A percentile compares a stretch with the other conserved stretches of the same genome.
phyloP scores from a whole-genome alignment of 2,797 vertebrate genomes.

The Synanceia verrucosa region DNA sequence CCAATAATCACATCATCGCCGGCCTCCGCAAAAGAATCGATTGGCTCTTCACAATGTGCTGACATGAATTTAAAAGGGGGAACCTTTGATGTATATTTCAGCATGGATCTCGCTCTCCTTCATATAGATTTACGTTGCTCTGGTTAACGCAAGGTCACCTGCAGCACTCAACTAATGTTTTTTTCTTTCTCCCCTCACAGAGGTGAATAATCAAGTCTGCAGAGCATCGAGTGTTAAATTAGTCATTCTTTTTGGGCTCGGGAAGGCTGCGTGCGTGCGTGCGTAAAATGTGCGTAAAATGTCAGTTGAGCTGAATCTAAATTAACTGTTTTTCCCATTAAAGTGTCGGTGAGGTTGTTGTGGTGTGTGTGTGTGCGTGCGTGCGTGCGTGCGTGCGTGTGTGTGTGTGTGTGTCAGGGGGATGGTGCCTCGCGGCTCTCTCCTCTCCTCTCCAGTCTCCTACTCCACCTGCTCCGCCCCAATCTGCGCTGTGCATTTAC shows the following conservation, averaged over 20 bases:
- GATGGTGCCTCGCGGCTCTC: conserved; percentile 42
- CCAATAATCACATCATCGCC: conserved; percentile 81
- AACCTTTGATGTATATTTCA: conserved; percentile 78
- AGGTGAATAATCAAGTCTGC: conserved; percentile 55
- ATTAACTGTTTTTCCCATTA: conserved; percentile 43
- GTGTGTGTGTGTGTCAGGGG: conserved; percentile 5
- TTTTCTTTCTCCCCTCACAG: conserved; percentile 13
- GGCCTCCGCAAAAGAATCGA: conserved; percentile 73
- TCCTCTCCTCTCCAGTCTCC: conserved; percentile 16
- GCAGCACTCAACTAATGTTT: conserved; percentile 49
- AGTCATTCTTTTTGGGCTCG: conserved; percentile 41
- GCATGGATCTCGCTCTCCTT: conserved; percentile 55
- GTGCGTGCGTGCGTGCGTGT: neutral
- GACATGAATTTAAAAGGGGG: conserved; percentile 61
- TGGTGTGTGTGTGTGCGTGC: neutral
- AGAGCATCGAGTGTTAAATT: conserved; percentile 52
- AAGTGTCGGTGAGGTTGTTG: neutral
- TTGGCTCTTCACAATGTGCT: conserved; percentile 66
- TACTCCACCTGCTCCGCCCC: conserved; percentile 55
- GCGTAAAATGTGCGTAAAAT: conserved; percentile 66
- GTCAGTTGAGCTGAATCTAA: conserved; percentile 51
- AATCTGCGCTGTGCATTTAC: conserved; percentile 74
- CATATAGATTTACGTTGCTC: conserved; percentile 54
- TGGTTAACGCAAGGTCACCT: conserved; percentile 71
- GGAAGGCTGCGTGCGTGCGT: conserved; percentile 5